Evolutionary conservation across 30 jellyfish, hydroid and myxozoan species (phyloP), one percentile per base, ranked within the genome.

Genomic region (Nemopilema nomurai): DNA sequence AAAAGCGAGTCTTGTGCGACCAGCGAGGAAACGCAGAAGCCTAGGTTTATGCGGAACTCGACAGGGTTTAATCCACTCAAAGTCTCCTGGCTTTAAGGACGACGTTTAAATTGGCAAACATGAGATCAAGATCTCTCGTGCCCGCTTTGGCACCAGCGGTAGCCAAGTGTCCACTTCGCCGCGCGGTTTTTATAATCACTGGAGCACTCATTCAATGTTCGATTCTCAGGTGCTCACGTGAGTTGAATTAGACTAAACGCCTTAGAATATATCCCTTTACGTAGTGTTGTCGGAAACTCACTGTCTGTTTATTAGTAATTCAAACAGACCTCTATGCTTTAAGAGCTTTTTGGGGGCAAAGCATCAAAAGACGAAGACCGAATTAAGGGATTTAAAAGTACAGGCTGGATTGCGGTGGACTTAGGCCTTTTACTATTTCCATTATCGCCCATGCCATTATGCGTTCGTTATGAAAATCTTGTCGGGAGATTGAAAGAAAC

Each of bases 201-300:
- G 13, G 57, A 41, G 57, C 57, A 41, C 57, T 41, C 57, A 3
- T 41, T 41, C 57, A 41, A 41, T 41, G 57, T 41, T 41, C 57
- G 57, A 41, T 41, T 41, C 13, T 41, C 57, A 41, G 57, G 57
- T 41, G 57, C 13, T 41, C 57, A 41, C 57, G 57, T 41, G 57
- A 41, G 57, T 41, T 13, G 57, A 41, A 76, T 76, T 76, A 76
- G 67, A 18, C 26, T 76, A 76, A 76, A 76, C 30, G 77, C 65
- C 76, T 76, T 76, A 53, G 57, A 51, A 49, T 7, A 76, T 76
- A 76, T 76, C 86, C 52, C 86, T 75, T 76, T 76, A 76, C 30
- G 50, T 16, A 25, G 9, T 76, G 76, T 30, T 25, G 86, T 76
- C 76, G 86, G 74, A 53, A 52, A 53, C 57, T 28, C 75, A 49